Conservation (phyloP, 2,888 invertebrate genomes). For the Oeneis ivallda region DNA sequence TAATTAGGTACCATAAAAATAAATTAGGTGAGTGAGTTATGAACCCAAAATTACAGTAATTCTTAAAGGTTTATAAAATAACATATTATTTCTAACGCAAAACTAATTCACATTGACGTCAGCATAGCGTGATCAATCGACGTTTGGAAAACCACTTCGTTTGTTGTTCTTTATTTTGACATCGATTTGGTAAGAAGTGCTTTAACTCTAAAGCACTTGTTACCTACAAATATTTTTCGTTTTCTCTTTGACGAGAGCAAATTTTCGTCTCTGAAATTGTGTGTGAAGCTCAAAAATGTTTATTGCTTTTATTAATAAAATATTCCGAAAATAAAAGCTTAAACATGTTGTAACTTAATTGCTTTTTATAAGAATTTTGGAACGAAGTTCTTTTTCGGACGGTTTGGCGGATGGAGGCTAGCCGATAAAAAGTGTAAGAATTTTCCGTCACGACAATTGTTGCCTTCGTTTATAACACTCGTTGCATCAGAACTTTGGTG, state of each 20-base stretch:
- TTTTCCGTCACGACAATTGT: no score
- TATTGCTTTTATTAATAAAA: background rate
- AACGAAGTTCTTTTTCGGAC: no score
- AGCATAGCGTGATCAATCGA: slow-evolving; percentile 23
- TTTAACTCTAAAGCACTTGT: background rate
- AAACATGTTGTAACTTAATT: no score
- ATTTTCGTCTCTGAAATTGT: background rate
- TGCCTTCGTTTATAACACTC: no score
- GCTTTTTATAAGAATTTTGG: no score
- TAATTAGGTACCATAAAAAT: background rate
- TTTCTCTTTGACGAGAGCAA: background rate
- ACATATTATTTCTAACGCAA: slow-evolving; percentile 3
- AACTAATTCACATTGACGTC: slow-evolving; percentile 23
- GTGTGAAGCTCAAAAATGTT: background rate
- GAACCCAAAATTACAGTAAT: background rate
- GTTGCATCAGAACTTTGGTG: no score
- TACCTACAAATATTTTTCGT: slow-evolving; percentile 1
- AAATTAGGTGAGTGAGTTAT: background rate
- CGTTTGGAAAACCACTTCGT: slow-evolving; percentile 20
- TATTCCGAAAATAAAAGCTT: background rate
- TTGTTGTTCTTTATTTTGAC: slow-evolving; percentile 12
- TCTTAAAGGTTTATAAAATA: background rate
- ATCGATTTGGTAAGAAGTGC: slow-evolving; percentile 11
- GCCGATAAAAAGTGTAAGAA: no score
- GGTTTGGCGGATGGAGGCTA: no score